Conservation (phyloP, 2,113 vertebrate genomes). For the Anolis carolinensis region DNA sequence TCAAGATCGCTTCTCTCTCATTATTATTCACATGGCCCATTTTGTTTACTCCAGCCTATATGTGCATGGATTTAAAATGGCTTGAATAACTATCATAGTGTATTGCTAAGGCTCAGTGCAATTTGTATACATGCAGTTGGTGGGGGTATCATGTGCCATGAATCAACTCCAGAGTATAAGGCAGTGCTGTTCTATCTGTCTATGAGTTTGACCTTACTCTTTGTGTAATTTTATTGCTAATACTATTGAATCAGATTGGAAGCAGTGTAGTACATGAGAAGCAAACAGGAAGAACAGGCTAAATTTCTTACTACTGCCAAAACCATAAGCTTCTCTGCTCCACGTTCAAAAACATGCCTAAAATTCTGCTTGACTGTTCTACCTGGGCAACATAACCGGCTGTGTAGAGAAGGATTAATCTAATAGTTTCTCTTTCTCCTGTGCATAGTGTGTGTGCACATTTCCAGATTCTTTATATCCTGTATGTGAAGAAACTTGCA, state of each 20-base stretch:
- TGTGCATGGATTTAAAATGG: neutral
- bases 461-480: too few relatives aligned
- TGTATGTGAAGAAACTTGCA: too few relatives aligned
- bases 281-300: neutral
- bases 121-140: neutral
- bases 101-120: neutral
- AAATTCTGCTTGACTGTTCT: neutral
- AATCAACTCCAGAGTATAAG: neutral
- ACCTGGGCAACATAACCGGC: too few relatives aligned
- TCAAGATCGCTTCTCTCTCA: neutral
- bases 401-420: too few relatives aligned
- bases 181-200: neutral
- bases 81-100: neutral
- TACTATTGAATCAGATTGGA: neutral
- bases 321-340: neutral
- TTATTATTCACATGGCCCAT: neutral
- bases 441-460: too few relatives aligned
- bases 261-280: neutral
- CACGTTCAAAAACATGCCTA: neutral
- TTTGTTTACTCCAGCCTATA: neutral
- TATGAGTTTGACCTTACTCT: neutral
- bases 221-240: neutral
- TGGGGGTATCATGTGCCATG: neutral
- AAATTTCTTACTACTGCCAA: neutral
- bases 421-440: too few relatives aligned